Evolutionary conservation across 2,888 invertebrate genomes (phyloP).

Genomic region (Polyommatus iphigenia): DNA sequence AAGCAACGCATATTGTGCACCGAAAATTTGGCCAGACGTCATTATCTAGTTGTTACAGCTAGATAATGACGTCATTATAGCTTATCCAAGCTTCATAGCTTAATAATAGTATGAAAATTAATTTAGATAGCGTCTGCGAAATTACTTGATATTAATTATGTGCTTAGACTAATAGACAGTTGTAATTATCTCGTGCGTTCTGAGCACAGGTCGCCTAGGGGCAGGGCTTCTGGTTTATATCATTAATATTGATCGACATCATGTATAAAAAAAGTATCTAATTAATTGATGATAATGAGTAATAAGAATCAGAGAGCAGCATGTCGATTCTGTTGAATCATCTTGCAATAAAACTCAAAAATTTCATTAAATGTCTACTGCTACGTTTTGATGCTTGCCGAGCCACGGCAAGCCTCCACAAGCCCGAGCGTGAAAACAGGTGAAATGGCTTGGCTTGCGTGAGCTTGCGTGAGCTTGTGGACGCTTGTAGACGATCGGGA

Average conservation of each 20-base stretch:
- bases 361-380: too few relatives aligned
- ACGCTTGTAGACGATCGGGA: too few relatives aligned
- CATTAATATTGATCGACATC: not conserved
- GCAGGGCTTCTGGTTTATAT: not conserved
- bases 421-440: too few relatives aligned
- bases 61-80: constrained; percentile 17
- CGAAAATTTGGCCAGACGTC: not conserved
- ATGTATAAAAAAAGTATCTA: not conserved
- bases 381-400: too few relatives aligned
- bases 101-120: constrained; percentile 32
- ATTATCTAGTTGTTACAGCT: not conserved
- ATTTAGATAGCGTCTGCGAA: constrained; percentile 30
- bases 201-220: not conserved
- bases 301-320: too few relatives aligned
- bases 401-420: too few relatives aligned
- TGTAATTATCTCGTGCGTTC: constrained; percentile 8
- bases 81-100: not conserved
- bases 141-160: constrained; percentile 31
- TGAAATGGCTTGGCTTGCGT: too few relatives aligned
- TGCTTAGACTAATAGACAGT: constrained; percentile 12
- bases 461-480: too few relatives aligned
- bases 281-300: too few relatives aligned
- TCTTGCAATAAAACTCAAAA: too few relatives aligned
- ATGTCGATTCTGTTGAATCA: too few relatives aligned
- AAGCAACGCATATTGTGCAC: not conserved